Base-by-base conservation (phyloP, 2,888 invertebrate genomes). In the Halictus ligatus region DNA sequence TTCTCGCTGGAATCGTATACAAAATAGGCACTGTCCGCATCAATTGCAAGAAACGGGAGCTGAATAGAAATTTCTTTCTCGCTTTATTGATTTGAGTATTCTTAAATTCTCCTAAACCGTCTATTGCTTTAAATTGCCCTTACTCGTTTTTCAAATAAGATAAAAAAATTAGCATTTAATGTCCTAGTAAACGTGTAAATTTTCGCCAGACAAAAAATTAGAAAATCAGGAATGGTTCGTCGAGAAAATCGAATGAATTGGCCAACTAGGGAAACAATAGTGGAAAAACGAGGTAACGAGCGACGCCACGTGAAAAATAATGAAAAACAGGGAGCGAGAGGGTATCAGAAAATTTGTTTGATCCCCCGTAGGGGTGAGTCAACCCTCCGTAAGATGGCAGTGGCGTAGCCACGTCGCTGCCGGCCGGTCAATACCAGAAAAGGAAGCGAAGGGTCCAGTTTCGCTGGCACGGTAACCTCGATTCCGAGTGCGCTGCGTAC, bases 401-500 rank as follows among this genome's bases (percentile, higher is more conserved):
- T 75, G 82, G 82, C 64, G 79, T 81, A 85, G 87, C 86, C 83
- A 83, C 85, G 77, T 29, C 67, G 67, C 29, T 10, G 67, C 4
- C 67, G 85, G 85, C 88, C 89, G 92, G 89, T 93, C 92, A 92
- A 92, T 93, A 93, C 89, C 87, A 84, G 90, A 84, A 91, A 92
- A 92, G 83, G 84, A 86, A 87, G 67, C 67, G 86, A 85, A 91
- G 89, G 89, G 88, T 89, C 90, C 86, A 88, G 89, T 81, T 89
- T 85, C 84, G 88, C 86, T 91, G 94, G 92, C 93, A 94, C 92
- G 93, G 93, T 94, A 94, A 94, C 94, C 94, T 86, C 93, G 89
- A 92, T 94, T 90, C 82, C 64, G 58, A 60, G 80, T 72, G 75
- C 76, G 48, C 80, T 50, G 76, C 77, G 77, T 78, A 69, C 50